Evolutionary conservation across 2,797 vertebrate species (phyloP).

Genomic region (Cuniculus paca): DNA sequence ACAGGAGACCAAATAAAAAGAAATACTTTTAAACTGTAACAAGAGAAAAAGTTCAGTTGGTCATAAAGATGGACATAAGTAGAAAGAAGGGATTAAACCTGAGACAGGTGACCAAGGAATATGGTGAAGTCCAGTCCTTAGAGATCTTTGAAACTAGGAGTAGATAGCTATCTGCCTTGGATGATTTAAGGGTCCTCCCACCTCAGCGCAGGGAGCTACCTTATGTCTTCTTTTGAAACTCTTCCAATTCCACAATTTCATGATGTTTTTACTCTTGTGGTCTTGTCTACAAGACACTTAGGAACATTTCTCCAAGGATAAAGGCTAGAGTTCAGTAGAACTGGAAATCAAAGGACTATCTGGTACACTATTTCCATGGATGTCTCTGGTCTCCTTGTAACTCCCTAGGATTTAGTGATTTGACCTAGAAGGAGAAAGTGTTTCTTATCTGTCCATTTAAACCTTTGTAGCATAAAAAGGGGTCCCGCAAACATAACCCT

Average conservation of each 20-base stretch:
- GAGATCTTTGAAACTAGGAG: slow-evolving; percentile 68
- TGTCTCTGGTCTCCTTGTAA: neutral
- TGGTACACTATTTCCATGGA: neutral
- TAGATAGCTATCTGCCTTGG: slow-evolving; percentile 37
- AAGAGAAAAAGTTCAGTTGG: slow-evolving; percentile 78
- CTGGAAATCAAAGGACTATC: neutral
- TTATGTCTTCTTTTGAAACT: slow-evolving; percentile 39
- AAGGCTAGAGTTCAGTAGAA: slow-evolving; percentile 32
- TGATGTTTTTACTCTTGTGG: neutral
- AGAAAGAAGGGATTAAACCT: slow-evolving; percentile 69
- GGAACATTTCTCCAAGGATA: neutral
- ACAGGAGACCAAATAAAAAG: slow-evolving; percentile 81
- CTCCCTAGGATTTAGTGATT: neutral
- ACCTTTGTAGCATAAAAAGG: neutral
- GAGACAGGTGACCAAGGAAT: slow-evolving; percentile 75
- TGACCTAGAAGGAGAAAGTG: neutral
- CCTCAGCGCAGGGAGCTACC: neutral
- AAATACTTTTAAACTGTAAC: slow-evolving; percentile 80
- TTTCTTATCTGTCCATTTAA: neutral
- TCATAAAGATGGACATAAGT: slow-evolving; percentile 73
- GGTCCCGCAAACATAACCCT: neutral
- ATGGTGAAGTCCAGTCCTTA: slow-evolving; percentile 42
- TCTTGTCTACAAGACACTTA: slow-evolving; percentile 14
- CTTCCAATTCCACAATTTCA: slow-evolving; percentile 20
- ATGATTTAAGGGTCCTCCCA: slow-evolving; percentile 11